phyloP scores from a whole-genome alignment of 2,888 invertebrate genomes.

The Geotrupes spiniger region DNA sequence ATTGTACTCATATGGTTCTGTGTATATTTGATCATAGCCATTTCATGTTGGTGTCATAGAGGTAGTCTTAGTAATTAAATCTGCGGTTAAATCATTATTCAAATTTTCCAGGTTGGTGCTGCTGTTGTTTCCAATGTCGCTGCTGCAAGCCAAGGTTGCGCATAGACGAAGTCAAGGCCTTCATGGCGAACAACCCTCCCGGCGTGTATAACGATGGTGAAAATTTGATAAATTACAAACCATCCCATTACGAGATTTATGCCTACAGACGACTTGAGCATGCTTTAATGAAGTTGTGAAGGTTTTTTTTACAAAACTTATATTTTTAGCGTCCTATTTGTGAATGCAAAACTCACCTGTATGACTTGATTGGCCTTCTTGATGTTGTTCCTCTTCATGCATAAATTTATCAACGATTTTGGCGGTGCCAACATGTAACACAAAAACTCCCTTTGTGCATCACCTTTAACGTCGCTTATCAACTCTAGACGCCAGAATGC shows the following conservation, averaged over 20 bases:
- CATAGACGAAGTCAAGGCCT: conserved; percentile 57
- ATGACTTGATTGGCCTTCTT: conserved; percentile 75
- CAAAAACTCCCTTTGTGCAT: conserved; percentile 49
- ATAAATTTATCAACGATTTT: conserved; percentile 71
- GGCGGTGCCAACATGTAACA: conserved; percentile 73
- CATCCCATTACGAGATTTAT: conserved; percentile 57
- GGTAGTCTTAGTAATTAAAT: conserved; percentile 37
- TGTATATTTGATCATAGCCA: conserved; percentile 50
- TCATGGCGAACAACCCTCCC: conserved; percentile 57
- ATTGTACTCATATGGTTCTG: conserved; percentile 49
- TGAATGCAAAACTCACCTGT: conserved; percentile 58
- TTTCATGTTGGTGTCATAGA: conserved; percentile 54
- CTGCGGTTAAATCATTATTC: neutral
- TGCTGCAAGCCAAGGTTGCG: conserved; percentile 56
- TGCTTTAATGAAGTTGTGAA: conserved; percentile 54
- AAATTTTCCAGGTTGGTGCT: conserved; percentile 59
- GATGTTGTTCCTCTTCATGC: conserved; percentile 70
- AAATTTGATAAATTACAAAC: conserved; percentile 50
- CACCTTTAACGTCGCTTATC: conserved; percentile 58
- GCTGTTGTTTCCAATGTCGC: conserved; percentile 56
- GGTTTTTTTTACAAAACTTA: no score
- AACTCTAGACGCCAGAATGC: conserved; percentile 72
- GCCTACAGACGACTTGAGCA: conserved; percentile 57
- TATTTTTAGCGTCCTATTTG: no score
- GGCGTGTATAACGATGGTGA: conserved; percentile 52